These are phyloP conservation scores for Leptonema lineaticorne DNA, from an alignment of 1,140 invertebrate species.

Conservation along the genomic window DNA sequence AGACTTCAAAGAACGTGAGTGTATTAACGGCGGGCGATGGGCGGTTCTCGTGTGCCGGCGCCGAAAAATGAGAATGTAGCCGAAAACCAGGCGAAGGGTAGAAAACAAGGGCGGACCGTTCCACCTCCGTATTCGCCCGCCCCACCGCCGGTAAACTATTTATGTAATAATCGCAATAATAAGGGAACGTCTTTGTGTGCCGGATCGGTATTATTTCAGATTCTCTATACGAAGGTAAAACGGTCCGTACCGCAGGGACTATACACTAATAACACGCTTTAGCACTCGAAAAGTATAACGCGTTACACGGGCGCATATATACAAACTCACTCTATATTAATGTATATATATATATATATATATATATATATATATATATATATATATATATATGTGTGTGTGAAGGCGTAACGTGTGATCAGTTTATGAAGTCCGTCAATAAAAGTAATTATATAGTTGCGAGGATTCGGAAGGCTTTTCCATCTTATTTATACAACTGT, in stretches of 20 bases:
- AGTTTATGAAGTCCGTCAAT: too few species aligned
- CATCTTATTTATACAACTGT: too few species aligned
- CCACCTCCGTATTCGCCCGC: too few species aligned
- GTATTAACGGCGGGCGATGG: constrained; percentile 7
- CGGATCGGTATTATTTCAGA: neutral
- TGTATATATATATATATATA: neutral
- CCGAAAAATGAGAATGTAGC: too few species aligned
- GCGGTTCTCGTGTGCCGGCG: too few species aligned
- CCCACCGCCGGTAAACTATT: constrained; percentile 11
- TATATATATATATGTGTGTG: neutral
- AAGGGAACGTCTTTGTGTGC: neutral
- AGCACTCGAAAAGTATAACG: neutral
- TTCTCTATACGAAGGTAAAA: neutral
- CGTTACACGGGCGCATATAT: neutral
- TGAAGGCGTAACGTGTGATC: too few species aligned
- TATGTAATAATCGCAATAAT: constrained; percentile 17
- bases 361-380: neutral
- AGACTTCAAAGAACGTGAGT: constrained; percentile 20
- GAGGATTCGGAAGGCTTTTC: too few species aligned
- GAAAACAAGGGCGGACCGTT: neutral
- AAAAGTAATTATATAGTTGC: too few species aligned
- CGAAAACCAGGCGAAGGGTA: constrained; percentile 17
- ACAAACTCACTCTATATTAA: neutral
- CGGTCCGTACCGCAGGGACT: neutral
- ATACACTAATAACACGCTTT: neutral